Conservation (phyloP, 2,888 invertebrate species). For the Hedychridium roseum region DNA sequence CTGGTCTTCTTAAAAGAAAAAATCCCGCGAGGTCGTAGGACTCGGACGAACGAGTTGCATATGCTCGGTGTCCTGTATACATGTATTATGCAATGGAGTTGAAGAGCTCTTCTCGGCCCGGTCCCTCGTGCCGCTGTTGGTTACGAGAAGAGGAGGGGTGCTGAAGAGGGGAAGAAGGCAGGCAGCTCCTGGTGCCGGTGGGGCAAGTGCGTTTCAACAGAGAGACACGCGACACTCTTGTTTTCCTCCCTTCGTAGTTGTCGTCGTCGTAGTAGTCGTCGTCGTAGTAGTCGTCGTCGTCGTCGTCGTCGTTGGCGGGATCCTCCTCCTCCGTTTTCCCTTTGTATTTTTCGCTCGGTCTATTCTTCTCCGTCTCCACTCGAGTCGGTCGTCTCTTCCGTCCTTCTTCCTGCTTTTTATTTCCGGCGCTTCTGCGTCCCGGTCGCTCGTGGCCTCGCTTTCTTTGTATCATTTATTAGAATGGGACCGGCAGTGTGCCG, state of each 20-base stretch:
- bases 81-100: constrained; percentile 48
- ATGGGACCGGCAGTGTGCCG: constrained; percentile 36
- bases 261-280: too few species aligned
- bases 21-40: too few species aligned
- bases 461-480: constrained; percentile 58
- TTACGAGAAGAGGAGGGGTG: constrained; percentile 18
- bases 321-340: too few species aligned
- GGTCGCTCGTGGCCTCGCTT: constrained; percentile 2
- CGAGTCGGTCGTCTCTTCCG: constrained; percentile 6
- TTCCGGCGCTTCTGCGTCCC: constrained; percentile 13
- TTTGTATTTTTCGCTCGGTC: too few species aligned
- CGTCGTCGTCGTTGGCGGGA: too few species aligned
- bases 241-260: too few species aligned
- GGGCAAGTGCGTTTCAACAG: constrained; percentile 60
- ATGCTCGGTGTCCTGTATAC: constrained; percentile 18
- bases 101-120: constrained; percentile 37
- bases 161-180: constrained; percentile 6
- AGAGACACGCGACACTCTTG: constrained; percentile 61
- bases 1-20: too few species aligned
- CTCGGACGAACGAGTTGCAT: too few species aligned
- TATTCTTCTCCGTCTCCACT: constrained; percentile 27
- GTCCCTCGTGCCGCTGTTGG: constrained; percentile 25
- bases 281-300: too few species aligned
- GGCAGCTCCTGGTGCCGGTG: too few species aligned
- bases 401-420: constrained; percentile 19